Evolutionary conservation across 23 tunicate genomes (phyloP).

Genomic region (Trididemnum nubilum): DNA sequence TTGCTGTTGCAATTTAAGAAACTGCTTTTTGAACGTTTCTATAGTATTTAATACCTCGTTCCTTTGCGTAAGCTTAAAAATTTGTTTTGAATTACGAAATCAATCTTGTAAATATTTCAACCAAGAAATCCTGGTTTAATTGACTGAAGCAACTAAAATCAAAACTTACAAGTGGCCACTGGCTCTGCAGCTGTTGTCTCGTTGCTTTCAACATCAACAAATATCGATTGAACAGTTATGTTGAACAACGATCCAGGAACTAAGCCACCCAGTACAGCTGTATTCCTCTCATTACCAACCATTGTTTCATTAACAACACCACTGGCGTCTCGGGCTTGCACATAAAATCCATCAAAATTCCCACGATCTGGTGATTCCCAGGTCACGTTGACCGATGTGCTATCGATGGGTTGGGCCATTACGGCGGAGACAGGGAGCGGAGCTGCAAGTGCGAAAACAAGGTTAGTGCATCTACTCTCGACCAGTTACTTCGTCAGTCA

Average conservation of each 20-base stretch:
- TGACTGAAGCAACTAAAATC: too few relatives aligned
- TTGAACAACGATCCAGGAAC: constrained; percentile 24
- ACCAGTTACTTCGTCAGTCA: too few relatives aligned
- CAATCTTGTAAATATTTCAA: too few relatives aligned
- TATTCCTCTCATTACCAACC: background rate
- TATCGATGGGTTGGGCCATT: background rate
- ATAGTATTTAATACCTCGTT: too few relatives aligned
- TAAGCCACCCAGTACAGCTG: background rate
- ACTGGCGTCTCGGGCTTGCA: background rate
- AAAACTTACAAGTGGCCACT: background rate
- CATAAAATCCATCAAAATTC: background rate
- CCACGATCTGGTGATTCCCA: constrained; percentile 5
- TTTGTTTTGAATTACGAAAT: too few relatives aligned
- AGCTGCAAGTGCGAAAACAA: background rate
- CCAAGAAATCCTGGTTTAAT: too few relatives aligned
- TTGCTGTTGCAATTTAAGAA: too few relatives aligned
- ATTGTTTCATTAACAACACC: background rate
- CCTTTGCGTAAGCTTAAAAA: too few relatives aligned
- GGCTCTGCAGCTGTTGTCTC: background rate
- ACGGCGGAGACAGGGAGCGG: background rate
- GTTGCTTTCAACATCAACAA: background rate
- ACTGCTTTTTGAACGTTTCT: too few relatives aligned
- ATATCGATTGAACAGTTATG: background rate
- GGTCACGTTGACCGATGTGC: background rate
- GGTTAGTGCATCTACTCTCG: too few relatives aligned